Evolutionary conservation across 1,140 invertebrate species (phyloP).

Genomic region (Meloidogyne hapla): DNA sequence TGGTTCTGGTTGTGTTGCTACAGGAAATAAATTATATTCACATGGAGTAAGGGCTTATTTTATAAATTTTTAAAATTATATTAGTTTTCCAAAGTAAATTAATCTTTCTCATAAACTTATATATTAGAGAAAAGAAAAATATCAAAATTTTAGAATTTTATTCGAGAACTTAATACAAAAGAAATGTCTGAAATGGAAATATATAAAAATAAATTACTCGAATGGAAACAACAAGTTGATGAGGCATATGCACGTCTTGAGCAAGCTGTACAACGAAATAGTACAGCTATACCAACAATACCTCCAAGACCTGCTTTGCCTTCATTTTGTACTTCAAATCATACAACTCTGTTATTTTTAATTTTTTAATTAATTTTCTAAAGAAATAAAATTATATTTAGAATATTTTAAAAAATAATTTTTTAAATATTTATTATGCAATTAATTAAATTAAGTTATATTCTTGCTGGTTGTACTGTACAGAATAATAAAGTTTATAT

Average conservation of each 20-base stretch:
- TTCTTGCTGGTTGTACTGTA: conserved; percentile 35
- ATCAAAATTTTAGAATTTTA: conserved; percentile 22
- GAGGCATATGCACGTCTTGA: conserved; percentile 34
- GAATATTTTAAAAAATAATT: too few relatives aligned
- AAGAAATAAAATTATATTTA: too few relatives aligned
- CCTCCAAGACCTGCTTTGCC: conserved; percentile 28
- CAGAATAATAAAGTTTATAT: conserved; percentile 39
- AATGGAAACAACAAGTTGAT: conserved; percentile 39
- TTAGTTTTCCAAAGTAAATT: too few relatives aligned
- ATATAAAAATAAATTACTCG: conserved; percentile 32
- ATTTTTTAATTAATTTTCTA: conserved; percentile 25
- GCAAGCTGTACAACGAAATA: conserved; percentile 27
- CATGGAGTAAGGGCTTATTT: conserved; percentile 26
- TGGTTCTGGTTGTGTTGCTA: conserved; percentile 36
- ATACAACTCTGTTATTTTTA: background rate
- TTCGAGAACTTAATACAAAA: conserved; percentile 30
- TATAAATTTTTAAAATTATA: background rate
- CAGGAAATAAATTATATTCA: conserved; percentile 35
- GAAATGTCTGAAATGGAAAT: conserved; percentile 34
- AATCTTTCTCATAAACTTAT: too few relatives aligned
- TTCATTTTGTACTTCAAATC: conserved; percentile 32
- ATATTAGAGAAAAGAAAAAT: background rate
- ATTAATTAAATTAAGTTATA: conserved; percentile 20
- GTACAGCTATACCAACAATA: conserved; percentile 26
- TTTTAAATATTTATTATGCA: too few relatives aligned